Evolutionary conservation across 1,140 invertebrate species (phyloP), one percentile per base, ranked within the genome.

Genomic region (Drosophila littoralis): DNA sequence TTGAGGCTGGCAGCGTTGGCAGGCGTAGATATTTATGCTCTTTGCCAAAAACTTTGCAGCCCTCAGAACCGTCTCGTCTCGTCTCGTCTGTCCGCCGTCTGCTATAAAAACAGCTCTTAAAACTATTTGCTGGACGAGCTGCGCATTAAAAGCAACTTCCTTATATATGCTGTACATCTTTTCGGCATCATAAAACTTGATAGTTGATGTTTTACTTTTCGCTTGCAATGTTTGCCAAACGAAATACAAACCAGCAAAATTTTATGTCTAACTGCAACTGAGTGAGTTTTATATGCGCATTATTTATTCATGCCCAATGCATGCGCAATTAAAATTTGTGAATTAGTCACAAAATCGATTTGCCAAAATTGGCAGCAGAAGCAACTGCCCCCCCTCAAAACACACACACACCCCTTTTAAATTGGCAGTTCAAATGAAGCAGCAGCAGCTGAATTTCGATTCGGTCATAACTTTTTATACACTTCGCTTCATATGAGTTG

Each of bases 271-370:
- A 65, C 79, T 75, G 43, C 75, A 46, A 67, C 48, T 50, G 60
- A 46, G 22, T 12, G 51, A 52, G 60, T 51, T 81, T 66, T 71
- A 65, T 85, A 81, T 61, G 63, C 75, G 51, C 63, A 85, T 84
- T 85, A 84, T 75, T 84, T 84, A 84, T 84, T 84, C 70, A 84
- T 81, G 81, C 58, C 40, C 81, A 85, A 78, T 84, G 81, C 81
- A 85, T 81, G 81, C 63, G 59, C 81, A 84, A 84, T 84, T 84
- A 85, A 85, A 84, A 84, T 84, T 80, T 71, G 52, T 85, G 81
- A 84, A 84, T 85, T 84, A 84, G 81, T 85, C 81, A 84, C 81
- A 85, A 84, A 81, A 84, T 84, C 81, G 81, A 84, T 84, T 85
- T 72, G 65, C 43, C 43, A 50, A 81, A 81, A 84, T 84, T 79